These are phyloP conservation scores for Oceanodroma tethys DNA, from an alignment of 2,113 vertebrate genomes.

Conservation along the genomic window DNA sequence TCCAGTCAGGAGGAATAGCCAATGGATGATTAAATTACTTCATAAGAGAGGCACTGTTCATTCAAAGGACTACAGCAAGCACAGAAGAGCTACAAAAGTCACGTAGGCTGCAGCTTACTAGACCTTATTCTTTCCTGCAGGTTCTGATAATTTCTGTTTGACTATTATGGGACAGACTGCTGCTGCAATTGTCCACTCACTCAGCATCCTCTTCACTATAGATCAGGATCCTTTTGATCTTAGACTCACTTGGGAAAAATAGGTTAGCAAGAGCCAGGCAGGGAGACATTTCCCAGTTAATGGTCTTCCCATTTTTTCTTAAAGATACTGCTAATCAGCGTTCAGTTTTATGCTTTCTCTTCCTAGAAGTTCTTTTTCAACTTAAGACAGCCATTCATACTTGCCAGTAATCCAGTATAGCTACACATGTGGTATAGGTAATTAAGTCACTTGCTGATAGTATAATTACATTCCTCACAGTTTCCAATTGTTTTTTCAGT, in stretches of 20 bases:
- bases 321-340: background rate
- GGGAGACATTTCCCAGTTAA: background rate
- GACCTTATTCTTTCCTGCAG: background rate
- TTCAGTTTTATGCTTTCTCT: background rate
- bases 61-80: background rate
- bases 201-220: background rate
- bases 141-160: background rate
- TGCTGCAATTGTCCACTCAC: background rate
- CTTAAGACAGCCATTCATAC: background rate
- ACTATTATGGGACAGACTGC: background rate
- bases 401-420: background rate
- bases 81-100: background rate
- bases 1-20: background rate
- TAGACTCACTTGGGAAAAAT: background rate
- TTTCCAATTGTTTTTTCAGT: background rate
- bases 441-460: background rate
- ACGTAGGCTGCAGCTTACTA: background rate
- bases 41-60: background rate
- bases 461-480: background rate
- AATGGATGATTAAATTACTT: background rate
- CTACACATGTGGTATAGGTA: background rate
- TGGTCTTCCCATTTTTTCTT: background rate
- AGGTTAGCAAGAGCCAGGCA: background rate
- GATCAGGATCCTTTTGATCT: background rate
- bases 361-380: background rate